Evolutionary conservation across 2,113 vertebrate genomes (phyloP), one percentile per base, ranked within the genome.

Genomic region (Tangachromis dhanisi): DNA sequence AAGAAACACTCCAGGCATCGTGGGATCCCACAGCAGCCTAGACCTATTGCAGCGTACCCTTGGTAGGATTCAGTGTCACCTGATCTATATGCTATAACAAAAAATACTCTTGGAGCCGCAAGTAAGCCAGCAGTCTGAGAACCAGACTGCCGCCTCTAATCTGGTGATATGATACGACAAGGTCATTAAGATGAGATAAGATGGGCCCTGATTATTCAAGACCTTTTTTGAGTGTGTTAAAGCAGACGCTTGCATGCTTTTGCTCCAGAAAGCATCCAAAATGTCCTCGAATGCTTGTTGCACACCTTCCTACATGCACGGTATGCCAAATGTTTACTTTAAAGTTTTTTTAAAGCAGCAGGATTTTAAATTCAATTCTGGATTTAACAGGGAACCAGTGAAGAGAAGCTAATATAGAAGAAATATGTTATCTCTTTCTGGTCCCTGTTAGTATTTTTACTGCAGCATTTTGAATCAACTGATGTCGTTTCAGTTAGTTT

Each of bases 101-200:
- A 61, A 17, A 33, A 33, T 61, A 61, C 29, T 19, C 57, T 33
- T 0, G 3, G 26, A 61, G 29, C 14, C 5, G 29, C 26, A 31
- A 59, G 26, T 59, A 29, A 9, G 13, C 24, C 24, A 9, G 13
- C 55, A 59, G 26, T 17, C 57, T 61, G 14, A 61, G 26, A 61
- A 31, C 55, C 55, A 59, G 55, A 59, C 55, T 59, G 55, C 26
- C 0, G 1, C 5, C 1, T 29, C 57, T 17, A 31, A 61, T 31
- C 14, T 31, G 26, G 3, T 61, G 26, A 61, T 61, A 0, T 31
- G 14, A 0, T 31, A 61, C 2, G 2, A 0, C 26, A 31, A 61
- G 57, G 57, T 61, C 26, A 61, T 61, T 61, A 61, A 61, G 26
- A 31, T 9, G 57, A 61, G 14, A 31, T 31, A 61, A 61, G 57